A percentile compares a stretch with the other conserved stretches of the same genome.
Evolutionary conservation across 2,797 vertebrate species (phyloP).

Genomic region (Cuniculus paca): DNA sequence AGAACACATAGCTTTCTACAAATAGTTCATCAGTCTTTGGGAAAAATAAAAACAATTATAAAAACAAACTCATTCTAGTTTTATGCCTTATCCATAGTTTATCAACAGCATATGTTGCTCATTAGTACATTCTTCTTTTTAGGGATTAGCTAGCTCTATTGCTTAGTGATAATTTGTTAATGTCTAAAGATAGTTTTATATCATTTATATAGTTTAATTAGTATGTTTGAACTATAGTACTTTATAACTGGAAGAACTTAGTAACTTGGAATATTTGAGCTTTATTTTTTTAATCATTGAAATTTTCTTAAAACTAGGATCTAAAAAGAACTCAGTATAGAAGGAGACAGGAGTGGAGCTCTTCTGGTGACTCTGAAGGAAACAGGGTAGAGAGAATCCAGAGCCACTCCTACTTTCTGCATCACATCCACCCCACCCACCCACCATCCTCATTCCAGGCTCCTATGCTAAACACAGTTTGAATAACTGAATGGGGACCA

Average conservation of each 20-base stretch:
- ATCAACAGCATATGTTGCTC: not conserved
- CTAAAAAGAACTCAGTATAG: not conserved
- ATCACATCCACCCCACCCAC: accelerated
- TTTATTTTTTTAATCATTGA: not conserved
- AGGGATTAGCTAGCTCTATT: not conserved
- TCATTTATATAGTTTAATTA: constrained; percentile 59
- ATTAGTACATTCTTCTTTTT: not conserved
- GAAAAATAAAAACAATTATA: not conserved
- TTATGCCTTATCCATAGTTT: not conserved
- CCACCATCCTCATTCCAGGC: not conserved
- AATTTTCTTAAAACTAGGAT: not conserved
- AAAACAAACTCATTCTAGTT: not conserved
- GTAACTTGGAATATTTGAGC: not conserved
- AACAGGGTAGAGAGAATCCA: not conserved
- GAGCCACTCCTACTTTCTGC: not conserved
- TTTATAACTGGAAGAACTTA: constrained; percentile 53
- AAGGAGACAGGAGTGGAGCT: not conserved
- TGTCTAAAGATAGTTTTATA: constrained; percentile 23
- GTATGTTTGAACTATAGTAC: constrained; percentile 37
- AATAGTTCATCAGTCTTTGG: not conserved
- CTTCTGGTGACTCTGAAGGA: not conserved
- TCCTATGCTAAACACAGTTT: not conserved
- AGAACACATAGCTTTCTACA: not conserved
- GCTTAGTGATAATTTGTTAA: constrained; percentile 53
- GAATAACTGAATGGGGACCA: not conserved